Evolutionary conservation across 2,888 invertebrate genomes (phyloP).

Genomic region (Andrena praecox): DNA sequence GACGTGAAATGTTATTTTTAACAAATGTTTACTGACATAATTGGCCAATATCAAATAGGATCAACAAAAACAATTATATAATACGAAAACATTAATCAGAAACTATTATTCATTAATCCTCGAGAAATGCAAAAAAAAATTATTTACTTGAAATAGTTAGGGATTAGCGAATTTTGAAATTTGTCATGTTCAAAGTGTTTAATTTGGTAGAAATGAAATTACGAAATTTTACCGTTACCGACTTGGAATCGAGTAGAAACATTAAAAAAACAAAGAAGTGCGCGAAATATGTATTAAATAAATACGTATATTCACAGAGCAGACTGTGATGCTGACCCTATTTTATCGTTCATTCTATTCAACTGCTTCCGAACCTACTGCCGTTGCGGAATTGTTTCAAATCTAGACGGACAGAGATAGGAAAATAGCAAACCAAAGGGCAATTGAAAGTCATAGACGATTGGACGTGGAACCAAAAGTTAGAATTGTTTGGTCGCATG

Average conservation of each 20-base stretch:
- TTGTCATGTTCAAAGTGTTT: too few relatives aligned
- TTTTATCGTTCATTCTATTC: conserved; percentile 56
- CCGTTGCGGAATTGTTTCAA: conserved; percentile 48
- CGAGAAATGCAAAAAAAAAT: background rate
- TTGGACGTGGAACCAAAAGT: conserved; percentile 59
- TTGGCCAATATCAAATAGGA: too few relatives aligned
- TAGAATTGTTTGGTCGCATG: conserved; percentile 19
- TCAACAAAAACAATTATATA: background rate
- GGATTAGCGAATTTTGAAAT: too few relatives aligned
- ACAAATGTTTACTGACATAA: background rate
- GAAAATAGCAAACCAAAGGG: conserved; percentile 60
- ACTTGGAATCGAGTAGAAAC: too few relatives aligned
- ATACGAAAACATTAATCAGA: background rate
- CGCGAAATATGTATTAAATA: background rate
- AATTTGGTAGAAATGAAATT: too few relatives aligned
- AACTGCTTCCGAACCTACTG: conserved; percentile 41
- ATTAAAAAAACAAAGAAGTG: background rate
- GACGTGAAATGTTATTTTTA: background rate
- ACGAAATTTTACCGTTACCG: too few relatives aligned
- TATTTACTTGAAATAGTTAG: background rate
- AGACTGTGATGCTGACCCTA: conserved; percentile 45
- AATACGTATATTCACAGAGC: background rate
- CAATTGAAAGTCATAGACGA: conserved; percentile 55
- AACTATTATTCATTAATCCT: background rate
- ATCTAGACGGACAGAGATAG: conserved; percentile 52